Percentiles rank a stretch among this genome's conserved stretches.
phyloP scores from a whole-genome alignment of 2,888 invertebrate species.

The Pterostichus madidus region DNA sequence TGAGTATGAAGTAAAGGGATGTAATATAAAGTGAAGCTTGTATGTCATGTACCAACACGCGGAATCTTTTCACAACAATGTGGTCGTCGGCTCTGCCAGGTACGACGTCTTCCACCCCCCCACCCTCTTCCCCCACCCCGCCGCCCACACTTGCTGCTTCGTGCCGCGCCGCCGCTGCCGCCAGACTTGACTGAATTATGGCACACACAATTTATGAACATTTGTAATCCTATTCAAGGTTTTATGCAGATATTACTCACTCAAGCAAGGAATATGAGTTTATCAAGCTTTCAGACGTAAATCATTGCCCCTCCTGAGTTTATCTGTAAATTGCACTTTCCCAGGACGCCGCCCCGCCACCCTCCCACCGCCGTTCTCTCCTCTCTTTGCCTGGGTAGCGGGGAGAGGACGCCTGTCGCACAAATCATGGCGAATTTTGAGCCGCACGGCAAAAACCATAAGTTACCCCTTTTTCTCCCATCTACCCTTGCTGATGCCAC shows the following conservation, averaged over 20 bases:
- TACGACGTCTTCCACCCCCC: background rate
- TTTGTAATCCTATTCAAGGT: conserved; percentile 79
- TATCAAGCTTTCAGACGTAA: conserved; percentile 84
- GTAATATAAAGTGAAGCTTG: no score
- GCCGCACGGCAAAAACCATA: conserved; percentile 69
- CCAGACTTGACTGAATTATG: conserved; percentile 77
- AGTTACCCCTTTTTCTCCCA: conserved; percentile 67
- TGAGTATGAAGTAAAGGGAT: no score
- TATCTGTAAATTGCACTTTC: conserved; percentile 85
- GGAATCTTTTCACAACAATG: conserved; percentile 42
- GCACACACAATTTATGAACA: conserved; percentile 78
- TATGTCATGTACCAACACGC: background rate
- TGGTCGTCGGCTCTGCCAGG: conserved; percentile 19
- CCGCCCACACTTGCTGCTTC: conserved; percentile 21
- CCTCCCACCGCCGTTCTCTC: conserved; percentile 69
- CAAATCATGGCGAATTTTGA: conserved; percentile 56
- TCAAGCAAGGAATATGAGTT: conserved; percentile 78
- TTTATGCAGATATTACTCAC: conserved; percentile 79
- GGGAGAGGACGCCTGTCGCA: conserved; percentile 56
- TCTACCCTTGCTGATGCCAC: conserved; percentile 65
- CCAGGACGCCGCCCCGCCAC: conserved; percentile 74
- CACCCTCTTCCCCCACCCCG: no score
- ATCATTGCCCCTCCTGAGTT: conserved; percentile 80
- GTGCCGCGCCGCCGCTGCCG: conserved; percentile 15
- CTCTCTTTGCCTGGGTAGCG: background rate